Evolutionary conservation across 2,888 invertebrate genomes (phyloP), one percentile per base, ranked within the genome.

Genomic region (Alsophila aescularia): DNA sequence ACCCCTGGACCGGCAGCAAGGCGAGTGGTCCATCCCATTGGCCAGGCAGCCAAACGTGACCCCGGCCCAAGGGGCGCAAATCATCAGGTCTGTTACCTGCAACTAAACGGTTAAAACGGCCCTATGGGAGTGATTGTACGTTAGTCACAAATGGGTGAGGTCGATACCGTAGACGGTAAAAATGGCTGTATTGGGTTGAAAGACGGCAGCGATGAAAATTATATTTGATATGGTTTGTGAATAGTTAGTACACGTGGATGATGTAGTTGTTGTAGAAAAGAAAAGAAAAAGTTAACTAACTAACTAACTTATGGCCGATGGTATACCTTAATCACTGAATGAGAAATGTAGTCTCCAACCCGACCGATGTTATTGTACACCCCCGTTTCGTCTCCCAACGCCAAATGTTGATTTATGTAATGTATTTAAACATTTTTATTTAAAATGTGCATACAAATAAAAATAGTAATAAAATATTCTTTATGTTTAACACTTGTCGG

Each of bases 11-110:
- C 93, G 92, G 75, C 97, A 97, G 83, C 97, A 97, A 0, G 95
- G 94, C 0, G 96, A 95, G 80, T 97, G 97, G 86, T 97, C 96
- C 73, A 95, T 93, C 0, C 95, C 95, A 65, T 96, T 96, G 36
- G 96, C 94, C 54, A 97, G 88, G 72, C 97, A 97, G 8, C 94
- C 93, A 79, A 97, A 96, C 0, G 96, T 96, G 21, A 94, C 94
- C 2, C 95, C 94, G 0, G 96, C 96, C 96, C 96, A 97, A 0
- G 97, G 97, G 0, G 97, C 97, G 83, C 97, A 97, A 35, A 97
- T 96, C 96, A 97, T 96, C 77, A 97, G 91, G 79, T 97, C 96
- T 37, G 96, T 96, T 61, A 95, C 94, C 89, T 95, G 93, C 67
- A 93, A 90, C 90, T 90, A 79, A 73, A 65, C 72, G 73, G 87